A percentile compares a stretch with the other conserved stretches of the same genome.
Evolutionary conservation across 2,888 invertebrate species (phyloP).

Genomic region (Scaptomyza cyrtandrae): DNA sequence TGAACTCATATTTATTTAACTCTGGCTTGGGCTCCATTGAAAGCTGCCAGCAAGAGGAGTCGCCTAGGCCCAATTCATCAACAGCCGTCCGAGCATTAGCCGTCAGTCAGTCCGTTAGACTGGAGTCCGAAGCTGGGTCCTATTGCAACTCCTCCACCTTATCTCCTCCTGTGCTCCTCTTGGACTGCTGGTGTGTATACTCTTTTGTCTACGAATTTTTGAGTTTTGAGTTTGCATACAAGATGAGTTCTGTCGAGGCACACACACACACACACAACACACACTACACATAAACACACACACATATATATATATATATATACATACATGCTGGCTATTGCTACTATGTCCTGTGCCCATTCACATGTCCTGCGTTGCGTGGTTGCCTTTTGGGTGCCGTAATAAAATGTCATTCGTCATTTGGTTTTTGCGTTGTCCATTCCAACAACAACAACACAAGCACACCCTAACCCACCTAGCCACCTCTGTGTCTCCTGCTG

Average conservation of each 20-base stretch:
- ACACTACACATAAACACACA: slow-evolving; percentile 11
- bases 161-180: background rate
- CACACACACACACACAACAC: slow-evolving; percentile 13
- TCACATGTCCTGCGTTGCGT: slow-evolving; percentile 42
- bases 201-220: slow-evolving; percentile 80
- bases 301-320: no score
- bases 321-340: background rate
- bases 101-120: slow-evolving; percentile 37
- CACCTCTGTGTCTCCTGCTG: background rate
- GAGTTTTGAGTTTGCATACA: slow-evolving; percentile 81
- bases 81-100: slow-evolving; percentile 68
- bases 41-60: slow-evolving; percentile 12
- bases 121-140: background rate
- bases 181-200: slow-evolving; percentile 48
- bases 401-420: slow-evolving; percentile 82
- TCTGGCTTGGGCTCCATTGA: slow-evolving; percentile 43
- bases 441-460: slow-evolving; percentile 25
- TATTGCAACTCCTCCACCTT: slow-evolving; percentile 22
- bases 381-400: slow-evolving; percentile 77
- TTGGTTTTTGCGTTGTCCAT: slow-evolving; percentile 76
- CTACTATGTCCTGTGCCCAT: slow-evolving; percentile 14
- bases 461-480: background rate
- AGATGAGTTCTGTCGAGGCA: slow-evolving; percentile 73
- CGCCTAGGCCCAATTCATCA: slow-evolving; percentile 79
- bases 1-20: slow-evolving; percentile 81